Base-by-base conservation (phyloP, 2,113 vertebrate genomes). In the Oreochromis spilurus region DNA sequence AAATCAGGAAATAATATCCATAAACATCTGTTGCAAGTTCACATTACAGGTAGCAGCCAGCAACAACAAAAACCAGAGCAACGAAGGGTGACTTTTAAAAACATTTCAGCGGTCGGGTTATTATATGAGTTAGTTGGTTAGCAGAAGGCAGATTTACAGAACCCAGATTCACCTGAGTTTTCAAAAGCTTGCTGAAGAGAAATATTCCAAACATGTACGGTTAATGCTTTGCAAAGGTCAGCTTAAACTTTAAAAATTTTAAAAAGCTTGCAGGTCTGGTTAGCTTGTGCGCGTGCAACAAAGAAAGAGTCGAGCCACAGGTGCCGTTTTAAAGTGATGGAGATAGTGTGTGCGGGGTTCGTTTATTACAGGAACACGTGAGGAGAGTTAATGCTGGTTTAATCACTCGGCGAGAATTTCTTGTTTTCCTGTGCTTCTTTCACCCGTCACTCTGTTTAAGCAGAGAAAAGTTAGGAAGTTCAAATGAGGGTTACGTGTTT, bases 41-140 rank as follows among this genome's bases (percentile, higher is more conserved):
- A 90, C 86, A 85, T 84, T 80, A 87, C 83, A 87, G 72, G 79
- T 67, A 91, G 87, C 86, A 90, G 82, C 86, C 85, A 88, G 88
- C 77, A 90, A 78, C 43, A 67, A 84, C 77, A 79, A 48, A 86
- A 17, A 82, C 72, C 19, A 82, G 67, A 87, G 79, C 54, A 82
- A 87, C 24, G 43, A 26, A 84, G 57, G 87, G 57, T 8, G 81
- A 90, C 43, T 79, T 89, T 89, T 91, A 83, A 82, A 89, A 92
- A 94, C 93, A 94, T 92, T 93, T 93, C 93, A 94, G 79, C 40
- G 57, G 92, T 92, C 92, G 75, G 90, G 82, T 88, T 83, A 92
- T 86, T 62, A 48, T 81, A 79, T 34, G 43, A 53, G 84, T 91
- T 54, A 43, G 52, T 86, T 88, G 82, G 55, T 75, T 54, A 62